phyloP scores from a whole-genome alignment of 1,140 invertebrate species.

The Nephila pilipes region DNA sequence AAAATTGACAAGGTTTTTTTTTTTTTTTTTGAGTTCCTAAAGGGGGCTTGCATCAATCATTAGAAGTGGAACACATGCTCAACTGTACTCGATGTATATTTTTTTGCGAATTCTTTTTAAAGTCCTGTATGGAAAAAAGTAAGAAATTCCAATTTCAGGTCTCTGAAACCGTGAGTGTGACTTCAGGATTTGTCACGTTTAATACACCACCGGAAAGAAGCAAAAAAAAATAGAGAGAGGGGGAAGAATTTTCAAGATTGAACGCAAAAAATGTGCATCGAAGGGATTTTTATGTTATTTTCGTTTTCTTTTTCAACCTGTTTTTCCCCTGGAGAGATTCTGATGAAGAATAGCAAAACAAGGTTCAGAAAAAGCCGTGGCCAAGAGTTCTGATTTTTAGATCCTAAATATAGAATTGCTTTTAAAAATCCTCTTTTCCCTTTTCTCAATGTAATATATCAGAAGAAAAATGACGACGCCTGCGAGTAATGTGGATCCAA shows the following conservation, averaged over 20 bases:
- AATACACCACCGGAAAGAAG: constrained; percentile 12
- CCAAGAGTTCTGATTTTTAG: neutral
- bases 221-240: neutral
- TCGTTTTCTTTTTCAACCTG: neutral
- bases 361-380: constrained; percentile 10
- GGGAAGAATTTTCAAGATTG: neutral
- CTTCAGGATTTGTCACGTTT: constrained; percentile 47
- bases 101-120: constrained; percentile 30
- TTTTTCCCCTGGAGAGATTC: neutral
- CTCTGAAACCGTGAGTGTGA: constrained; percentile 29
- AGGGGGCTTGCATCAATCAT: constrained; percentile 44
- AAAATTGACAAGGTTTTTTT: constrained; percentile 21
- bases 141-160: constrained; percentile 38
- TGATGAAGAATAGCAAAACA: constrained; percentile 30
- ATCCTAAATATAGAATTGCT: constrained; percentile 38
- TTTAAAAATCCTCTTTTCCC: neutral
- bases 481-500: neutral
- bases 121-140: neutral
- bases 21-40: neutral
- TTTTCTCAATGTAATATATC: neutral
- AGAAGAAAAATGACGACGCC: neutral
- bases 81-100: constrained; percentile 34
- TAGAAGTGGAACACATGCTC: constrained; percentile 58
- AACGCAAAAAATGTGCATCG: constrained; percentile 21
- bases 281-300: constrained; percentile 31